Conservation (phyloP, 2,888 invertebrate genomes). For the Ceraclea dissimilis region DNA sequence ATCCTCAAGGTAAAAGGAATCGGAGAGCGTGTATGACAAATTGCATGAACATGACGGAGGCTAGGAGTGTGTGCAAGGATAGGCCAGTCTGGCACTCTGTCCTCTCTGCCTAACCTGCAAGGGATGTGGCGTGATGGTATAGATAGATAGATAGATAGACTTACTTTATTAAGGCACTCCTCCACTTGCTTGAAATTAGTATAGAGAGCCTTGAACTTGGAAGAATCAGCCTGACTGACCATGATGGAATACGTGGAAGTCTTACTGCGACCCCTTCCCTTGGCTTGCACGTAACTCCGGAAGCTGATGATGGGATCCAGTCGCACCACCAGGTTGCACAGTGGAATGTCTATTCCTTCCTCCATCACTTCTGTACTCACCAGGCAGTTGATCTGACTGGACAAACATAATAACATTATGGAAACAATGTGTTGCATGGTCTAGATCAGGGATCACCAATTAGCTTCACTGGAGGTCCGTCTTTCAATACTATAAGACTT, state of each 20-base stretch:
- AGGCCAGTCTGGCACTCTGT: no score
- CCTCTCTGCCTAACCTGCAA: no score
- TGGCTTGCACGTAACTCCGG: conserved; percentile 81
- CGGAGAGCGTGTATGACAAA: no score
- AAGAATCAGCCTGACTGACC: conserved; percentile 33
- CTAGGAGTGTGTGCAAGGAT: no score
- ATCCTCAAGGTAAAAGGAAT: no score
- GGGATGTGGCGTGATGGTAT: no score
- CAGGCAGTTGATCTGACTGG: conserved; percentile 41
- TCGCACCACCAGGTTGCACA: conserved; percentile 72
- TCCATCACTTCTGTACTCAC: conserved; percentile 71
- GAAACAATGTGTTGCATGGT: not conserved
- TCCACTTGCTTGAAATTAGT: conserved; percentile 45
- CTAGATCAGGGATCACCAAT: no score
- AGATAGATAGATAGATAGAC: no score
- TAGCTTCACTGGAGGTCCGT: no score
- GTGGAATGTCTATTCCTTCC: conserved; percentile 82
- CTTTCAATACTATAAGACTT: no score
- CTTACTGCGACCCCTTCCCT: conserved; percentile 47
- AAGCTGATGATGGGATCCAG: conserved; percentile 66
- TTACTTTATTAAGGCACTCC: conserved; percentile 44
- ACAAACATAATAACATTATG: not conserved
- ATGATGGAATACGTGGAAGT: conserved; percentile 55
- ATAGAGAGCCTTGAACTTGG: conserved; percentile 35
- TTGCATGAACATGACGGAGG: no score